Conservation (phyloP, 2,113 vertebrate genomes). For the Orthonyx spaldingii region DNA sequence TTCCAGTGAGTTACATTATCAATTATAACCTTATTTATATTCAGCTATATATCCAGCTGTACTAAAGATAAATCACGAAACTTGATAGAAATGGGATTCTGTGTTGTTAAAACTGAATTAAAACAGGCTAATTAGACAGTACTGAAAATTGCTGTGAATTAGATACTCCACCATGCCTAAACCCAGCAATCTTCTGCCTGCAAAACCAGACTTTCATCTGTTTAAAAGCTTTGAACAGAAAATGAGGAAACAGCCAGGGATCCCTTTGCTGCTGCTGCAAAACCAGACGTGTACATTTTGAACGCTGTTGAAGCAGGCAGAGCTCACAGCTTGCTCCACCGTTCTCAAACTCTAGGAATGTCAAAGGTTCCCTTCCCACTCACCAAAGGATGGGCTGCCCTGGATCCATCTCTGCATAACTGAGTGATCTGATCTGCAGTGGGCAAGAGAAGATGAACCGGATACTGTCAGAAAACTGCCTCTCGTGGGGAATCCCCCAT, state of each 20-base stretch:
- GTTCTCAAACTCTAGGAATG: background rate
- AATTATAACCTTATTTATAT: background rate
- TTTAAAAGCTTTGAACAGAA: background rate
- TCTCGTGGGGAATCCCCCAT: background rate
- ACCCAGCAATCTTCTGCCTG: background rate
- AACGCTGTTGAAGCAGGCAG: background rate
- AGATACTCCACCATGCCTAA: background rate
- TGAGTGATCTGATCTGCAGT: conserved; percentile 90
- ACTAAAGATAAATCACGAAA: background rate
- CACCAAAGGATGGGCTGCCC: conserved; percentile 84
- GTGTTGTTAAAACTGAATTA: background rate
- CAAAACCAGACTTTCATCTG: background rate
- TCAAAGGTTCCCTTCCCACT: conserved; percentile 33
- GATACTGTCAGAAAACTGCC: background rate
- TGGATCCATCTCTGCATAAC: conserved; percentile 76
- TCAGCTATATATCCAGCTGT: background rate
- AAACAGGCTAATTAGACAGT: background rate
- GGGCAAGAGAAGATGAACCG: conserved; percentile 16
- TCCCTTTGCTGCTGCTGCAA: background rate
- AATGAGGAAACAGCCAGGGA: background rate
- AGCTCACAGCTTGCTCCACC: background rate
- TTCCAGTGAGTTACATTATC: background rate
- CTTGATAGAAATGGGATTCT: background rate
- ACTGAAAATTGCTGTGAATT: background rate
- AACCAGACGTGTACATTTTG: background rate